A percentile compares a stretch with the other conserved stretches of the same genome.
Conservation (phyloP, 2,113 vertebrate species). For the Pseudolaguvia tuberculata region DNA sequence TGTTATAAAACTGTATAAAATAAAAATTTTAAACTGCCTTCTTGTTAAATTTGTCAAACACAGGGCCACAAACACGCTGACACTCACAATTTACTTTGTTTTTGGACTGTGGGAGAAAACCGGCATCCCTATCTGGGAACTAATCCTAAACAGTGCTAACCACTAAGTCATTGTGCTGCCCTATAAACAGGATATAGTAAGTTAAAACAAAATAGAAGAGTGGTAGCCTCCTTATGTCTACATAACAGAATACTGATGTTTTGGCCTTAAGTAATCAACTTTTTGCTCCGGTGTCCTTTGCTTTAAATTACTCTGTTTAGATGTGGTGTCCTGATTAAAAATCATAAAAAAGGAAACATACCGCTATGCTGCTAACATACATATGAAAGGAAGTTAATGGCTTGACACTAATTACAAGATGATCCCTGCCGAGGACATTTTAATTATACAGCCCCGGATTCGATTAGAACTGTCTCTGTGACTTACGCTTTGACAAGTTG, state of each 20-base stretch:
- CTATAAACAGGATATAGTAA: background rate
- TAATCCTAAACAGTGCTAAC: no score
- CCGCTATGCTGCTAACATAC: constrained; percentile 47
- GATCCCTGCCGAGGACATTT: constrained; percentile 48
- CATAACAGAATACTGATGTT: constrained; percentile 35
- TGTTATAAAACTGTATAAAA: no score
- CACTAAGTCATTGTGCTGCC: no score
- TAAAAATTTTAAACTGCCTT: no score
- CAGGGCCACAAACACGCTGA: no score
- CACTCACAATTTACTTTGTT: no score
- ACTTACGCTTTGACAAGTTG: constrained; percentile 31
- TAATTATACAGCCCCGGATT: constrained; percentile 49
- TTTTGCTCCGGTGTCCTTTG: constrained; percentile 28
- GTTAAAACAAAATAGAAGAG: background rate
- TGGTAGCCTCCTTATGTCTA: background rate
- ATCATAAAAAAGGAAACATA: constrained; percentile 40
- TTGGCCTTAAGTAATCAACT: constrained; percentile 5
- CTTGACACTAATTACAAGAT: constrained; percentile 54
- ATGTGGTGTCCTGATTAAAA: constrained; percentile 41
- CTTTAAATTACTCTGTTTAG: constrained; percentile 30
- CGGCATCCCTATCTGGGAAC: no score
- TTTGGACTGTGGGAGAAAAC: no score
- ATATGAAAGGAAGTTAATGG: constrained; percentile 52
- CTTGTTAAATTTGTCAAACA: no score
- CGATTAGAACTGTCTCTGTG: constrained; percentile 41